Base-by-base conservation (phyloP, 35 echinoderm and acorn worm genomes). In the Hemicentrotus pulcherrimus region DNA sequence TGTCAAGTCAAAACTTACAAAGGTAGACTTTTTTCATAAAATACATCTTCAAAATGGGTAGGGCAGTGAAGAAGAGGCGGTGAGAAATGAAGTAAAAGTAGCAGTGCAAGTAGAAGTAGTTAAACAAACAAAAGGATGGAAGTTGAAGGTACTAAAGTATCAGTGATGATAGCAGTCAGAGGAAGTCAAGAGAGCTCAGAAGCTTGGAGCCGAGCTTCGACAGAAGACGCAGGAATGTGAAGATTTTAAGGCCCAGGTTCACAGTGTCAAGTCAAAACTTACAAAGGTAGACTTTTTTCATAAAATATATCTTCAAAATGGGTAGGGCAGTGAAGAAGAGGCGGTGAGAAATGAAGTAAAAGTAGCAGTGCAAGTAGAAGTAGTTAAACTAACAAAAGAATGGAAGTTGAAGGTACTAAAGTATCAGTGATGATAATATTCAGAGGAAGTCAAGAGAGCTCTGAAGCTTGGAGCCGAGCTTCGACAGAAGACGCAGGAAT, bases 381-480 rank as follows among this genome's bases (percentile, higher is more conserved):
- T 41, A 41, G 35, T 41, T 41, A 41, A 41, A 41, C 35, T 41
- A 41, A 41, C 1, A 41, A 41, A 41, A 41, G 35, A 3, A 41
- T 41, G 3, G 35, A 41, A 41, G 3, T 41, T 41, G 35, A 41
- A 41, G 3, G 35, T 41, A 41, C 35, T 41, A 3, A 41, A 41
- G 35, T 41, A 41, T 41, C 35, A 41, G 35, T 41, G 35, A 41
- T 41, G 35, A 41, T 41, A 41, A 3, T 41, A 41, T 0, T 41
- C 35, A 41, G 35, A 41, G 35, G 35, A 41, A 18, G 91, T 94
- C 1, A 94, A 96, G 47, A 86, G 97, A 96, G 95, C 95, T 28
- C 58, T 65, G 14, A 97, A 45, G 95, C 92, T 97, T 88, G 97
- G 96, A 91, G 47, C 90, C 31, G 95, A 97, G 46, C 91, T 97